Conservation (phyloP, 2,113 vertebrate genomes). For the Amphiprion ocellaris region DNA sequence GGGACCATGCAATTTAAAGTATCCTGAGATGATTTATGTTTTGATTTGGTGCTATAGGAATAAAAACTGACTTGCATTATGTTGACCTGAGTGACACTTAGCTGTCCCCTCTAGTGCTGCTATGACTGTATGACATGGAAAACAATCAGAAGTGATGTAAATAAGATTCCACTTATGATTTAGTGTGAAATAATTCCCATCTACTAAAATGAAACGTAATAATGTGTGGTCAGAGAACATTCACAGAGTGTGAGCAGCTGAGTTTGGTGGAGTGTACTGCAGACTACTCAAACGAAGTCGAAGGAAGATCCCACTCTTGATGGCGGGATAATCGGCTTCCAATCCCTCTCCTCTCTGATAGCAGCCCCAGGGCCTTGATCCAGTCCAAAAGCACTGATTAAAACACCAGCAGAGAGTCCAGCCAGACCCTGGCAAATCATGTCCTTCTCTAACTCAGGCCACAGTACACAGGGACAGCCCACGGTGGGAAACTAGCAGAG, state of each 20-base stretch:
- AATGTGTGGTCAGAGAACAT: not conserved
- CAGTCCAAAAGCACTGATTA: conserved; percentile 73
- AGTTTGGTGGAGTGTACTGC: not conserved
- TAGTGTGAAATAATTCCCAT: not conserved
- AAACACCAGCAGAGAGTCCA: conserved; percentile 62
- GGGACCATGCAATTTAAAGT: no score
- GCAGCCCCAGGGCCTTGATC: conserved; percentile 63
- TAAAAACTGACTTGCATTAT: no score
- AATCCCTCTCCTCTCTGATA: conserved; percentile 67
- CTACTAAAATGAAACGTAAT: not conserved
- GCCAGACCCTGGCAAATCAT: conserved; percentile 34
- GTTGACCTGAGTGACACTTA: not conserved
- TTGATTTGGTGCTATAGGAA: no score
- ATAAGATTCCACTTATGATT: not conserved
- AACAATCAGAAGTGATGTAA: not conserved
- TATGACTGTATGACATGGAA: not conserved
- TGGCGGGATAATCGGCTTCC: conserved; percentile 58
- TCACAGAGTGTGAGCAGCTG: not conserved
- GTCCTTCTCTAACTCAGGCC: conserved; percentile 35
- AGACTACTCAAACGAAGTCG: conserved; percentile 24
- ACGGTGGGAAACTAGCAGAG: conserved; percentile 30
- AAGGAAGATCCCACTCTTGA: conserved; percentile 50
- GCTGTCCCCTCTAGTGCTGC: not conserved
- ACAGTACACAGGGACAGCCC: conserved; percentile 18
- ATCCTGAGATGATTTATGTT: no score